These are phyloP conservation scores for Antheraea pernyi DNA, from an alignment of 1,140 invertebrate species.

Conservation along the genomic window DNA sequence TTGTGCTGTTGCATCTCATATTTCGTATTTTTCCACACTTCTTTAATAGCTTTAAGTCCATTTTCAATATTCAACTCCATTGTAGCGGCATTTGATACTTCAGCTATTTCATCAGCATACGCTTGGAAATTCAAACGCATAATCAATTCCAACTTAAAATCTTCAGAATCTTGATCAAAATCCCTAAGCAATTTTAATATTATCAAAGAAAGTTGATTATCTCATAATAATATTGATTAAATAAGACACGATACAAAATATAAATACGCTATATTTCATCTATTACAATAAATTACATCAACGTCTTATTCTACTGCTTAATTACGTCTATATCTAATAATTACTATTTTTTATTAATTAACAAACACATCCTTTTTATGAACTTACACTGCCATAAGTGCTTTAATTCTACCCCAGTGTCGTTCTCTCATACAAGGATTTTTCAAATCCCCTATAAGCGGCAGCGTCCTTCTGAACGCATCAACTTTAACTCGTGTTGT, in stretches of 20 bases:
- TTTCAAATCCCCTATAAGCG: conserved; percentile 88
- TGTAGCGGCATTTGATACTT: conserved; percentile 90
- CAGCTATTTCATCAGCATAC: conserved; percentile 88
- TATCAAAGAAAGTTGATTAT: neutral
- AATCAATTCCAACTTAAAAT: conserved; percentile 89
- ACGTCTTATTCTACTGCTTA: neutral
- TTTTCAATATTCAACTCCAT: conserved; percentile 92
- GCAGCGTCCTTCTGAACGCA: conserved; percentile 87
- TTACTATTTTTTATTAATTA: too few species aligned
- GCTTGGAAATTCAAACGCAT: conserved; percentile 89
- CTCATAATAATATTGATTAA: neutral
- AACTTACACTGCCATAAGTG: conserved; percentile 74
- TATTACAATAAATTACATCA: neutral
- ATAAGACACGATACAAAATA: neutral
- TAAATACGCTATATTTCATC: neutral
- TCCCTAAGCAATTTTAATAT: conserved; percentile 57
- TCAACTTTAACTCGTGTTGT: conserved; percentile 85
- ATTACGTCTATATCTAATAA: too few species aligned
- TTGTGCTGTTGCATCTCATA: conserved; percentile 86
- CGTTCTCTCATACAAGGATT: conserved; percentile 90
- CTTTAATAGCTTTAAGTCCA: conserved; percentile 84
- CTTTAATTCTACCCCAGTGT: conserved; percentile 89
- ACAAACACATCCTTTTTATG: neutral
- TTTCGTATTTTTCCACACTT: conserved; percentile 85
- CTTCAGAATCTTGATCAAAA: conserved; percentile 87